Evolutionary conservation across 2,113 vertebrate species (phyloP), one percentile per base, ranked within the genome.

Genomic region (Carollia perspicillata): DNA sequence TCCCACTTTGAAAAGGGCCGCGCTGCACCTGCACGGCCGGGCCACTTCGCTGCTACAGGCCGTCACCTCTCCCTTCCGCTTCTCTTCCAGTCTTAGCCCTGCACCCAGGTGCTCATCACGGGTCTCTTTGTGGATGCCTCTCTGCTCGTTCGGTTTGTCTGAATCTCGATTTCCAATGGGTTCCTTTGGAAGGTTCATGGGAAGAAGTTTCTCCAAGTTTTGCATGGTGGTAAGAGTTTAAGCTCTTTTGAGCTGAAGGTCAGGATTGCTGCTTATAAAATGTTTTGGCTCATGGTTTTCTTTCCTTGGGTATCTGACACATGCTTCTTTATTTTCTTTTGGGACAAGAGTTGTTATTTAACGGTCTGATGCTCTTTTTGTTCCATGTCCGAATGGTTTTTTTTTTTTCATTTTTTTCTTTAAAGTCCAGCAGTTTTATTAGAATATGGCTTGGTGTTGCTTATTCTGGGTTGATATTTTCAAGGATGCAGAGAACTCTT

Each of bases 241-340:
- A 84, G 9, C 18, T 13, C 14, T 90, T 77, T 91, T 85, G 30
- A 90, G 30, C n/a, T 26, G 49, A 89, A 66, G 10, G 26, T 75
- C 83, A 88, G 58, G 53, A 66, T 80, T 84, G 40, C 26, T 72
- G 71, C 78, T 33, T 94, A 93, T 93, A 95, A 95, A 94, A 95
- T 60, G 60, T 68, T 60, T 68, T 58, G 58, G 6, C 69, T 90
- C 6, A 47, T 77, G 28, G 28, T 80, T 94, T 89, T 93, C 33
- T 80, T 89, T 86, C 90, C 33, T 80, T 86, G n/a, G 79, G 11
- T 60, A 83, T 87, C 28, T 63, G 60, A 63, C 30, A 63, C 26
- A 63, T 63, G 60, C 28, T 63, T 30, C 60, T 63, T 30, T 30
- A 63, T 63, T 63, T 63, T 63, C 28, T 8, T 93, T 93, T 87